phyloP scores from a whole-genome alignment of 2,888 invertebrate species.

The Eurytoma californica region DNA sequence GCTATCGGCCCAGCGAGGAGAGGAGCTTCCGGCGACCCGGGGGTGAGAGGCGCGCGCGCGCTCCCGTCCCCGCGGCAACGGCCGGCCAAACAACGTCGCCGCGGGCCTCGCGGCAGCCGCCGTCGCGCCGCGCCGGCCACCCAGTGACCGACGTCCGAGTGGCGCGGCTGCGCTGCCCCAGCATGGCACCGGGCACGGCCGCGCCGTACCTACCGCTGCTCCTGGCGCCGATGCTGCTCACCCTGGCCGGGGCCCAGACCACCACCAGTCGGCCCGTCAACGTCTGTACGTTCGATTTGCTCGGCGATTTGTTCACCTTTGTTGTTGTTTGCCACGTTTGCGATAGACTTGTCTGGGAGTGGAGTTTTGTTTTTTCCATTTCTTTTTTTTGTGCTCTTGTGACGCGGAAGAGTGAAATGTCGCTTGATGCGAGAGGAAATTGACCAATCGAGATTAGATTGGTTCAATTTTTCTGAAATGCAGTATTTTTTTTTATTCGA shows the following conservation, averaged over 20 bases:
- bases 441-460: too few relatives aligned
- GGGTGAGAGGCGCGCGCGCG: constrained; percentile 43
- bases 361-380: neutral
- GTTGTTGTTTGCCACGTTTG: neutral
- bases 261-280: constrained; percentile 42
- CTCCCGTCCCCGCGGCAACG: constrained; percentile 73
- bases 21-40: constrained; percentile 2
- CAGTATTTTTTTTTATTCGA: too few relatives aligned
- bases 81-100: constrained; percentile 67
- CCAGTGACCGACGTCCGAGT: too few relatives aligned
- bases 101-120: neutral
- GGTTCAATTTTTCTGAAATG: too few relatives aligned
- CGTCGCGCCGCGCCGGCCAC: too few relatives aligned
- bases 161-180: too few relatives aligned
- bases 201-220: neutral
- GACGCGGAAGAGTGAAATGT: too few relatives aligned
- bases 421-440: too few relatives aligned
- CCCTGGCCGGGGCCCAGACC: neutral
- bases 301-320: neutral
- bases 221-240: neutral
- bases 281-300: constrained; percentile 37
- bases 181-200: neutral
- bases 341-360: neutral
- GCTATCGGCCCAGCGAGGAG: too few relatives aligned
- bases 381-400: too few relatives aligned